Percentiles rank a stretch among this genome's conserved stretches.
Evolutionary conservation across 2,113 vertebrate genomes (phyloP).

Genomic region (Semnornis frantzii): DNA sequence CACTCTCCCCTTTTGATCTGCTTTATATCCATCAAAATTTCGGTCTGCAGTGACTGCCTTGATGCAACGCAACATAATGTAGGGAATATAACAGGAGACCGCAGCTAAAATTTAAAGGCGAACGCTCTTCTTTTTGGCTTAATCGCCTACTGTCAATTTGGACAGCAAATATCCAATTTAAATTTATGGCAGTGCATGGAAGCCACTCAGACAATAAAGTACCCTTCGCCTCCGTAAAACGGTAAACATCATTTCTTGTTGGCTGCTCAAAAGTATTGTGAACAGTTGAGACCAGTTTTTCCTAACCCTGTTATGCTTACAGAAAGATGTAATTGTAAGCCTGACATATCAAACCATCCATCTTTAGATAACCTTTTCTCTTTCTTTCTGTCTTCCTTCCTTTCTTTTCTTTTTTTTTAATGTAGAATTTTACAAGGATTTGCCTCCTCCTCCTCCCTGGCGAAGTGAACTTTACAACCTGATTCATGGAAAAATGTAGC

Average conservation of each 20-base stretch:
- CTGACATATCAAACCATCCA: neutral
- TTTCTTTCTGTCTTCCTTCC: neutral
- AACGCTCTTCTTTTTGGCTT: slow-evolving; percentile 74
- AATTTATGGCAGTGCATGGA: slow-evolving; percentile 74
- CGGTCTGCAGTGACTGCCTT: slow-evolving; percentile 67
- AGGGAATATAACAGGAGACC: slow-evolving; percentile 50
- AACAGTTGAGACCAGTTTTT: slow-evolving; percentile 52
- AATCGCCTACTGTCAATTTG: slow-evolving; percentile 71
- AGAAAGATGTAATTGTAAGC: slow-evolving; percentile 52
- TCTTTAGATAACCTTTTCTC: neutral
- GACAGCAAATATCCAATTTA: slow-evolving; percentile 74
- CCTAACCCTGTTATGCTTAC: slow-evolving; percentile 44
- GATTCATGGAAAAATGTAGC: slow-evolving; percentile 70
- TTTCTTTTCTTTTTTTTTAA: neutral
- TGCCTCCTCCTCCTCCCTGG: slow-evolving; percentile 3
- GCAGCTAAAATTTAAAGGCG: slow-evolving; percentile 75
- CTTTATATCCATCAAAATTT: slow-evolving; percentile 77
- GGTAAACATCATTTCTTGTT: slow-evolving; percentile 68
- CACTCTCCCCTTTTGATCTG: slow-evolving; percentile 74
- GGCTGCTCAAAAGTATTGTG: slow-evolving; percentile 63
- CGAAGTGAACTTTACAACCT: slow-evolving; percentile 68
- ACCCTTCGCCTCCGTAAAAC: slow-evolving; percentile 50
- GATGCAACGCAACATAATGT: slow-evolving; percentile 60
- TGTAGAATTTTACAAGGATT: slow-evolving; percentile 52
- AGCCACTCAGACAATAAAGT: slow-evolving; percentile 72